Percentiles rank a stretch among this genome's conserved stretches.
phyloP scores from a whole-genome alignment of 2,797 vertebrate genomes.

The Gymnopithys bicolor region DNA sequence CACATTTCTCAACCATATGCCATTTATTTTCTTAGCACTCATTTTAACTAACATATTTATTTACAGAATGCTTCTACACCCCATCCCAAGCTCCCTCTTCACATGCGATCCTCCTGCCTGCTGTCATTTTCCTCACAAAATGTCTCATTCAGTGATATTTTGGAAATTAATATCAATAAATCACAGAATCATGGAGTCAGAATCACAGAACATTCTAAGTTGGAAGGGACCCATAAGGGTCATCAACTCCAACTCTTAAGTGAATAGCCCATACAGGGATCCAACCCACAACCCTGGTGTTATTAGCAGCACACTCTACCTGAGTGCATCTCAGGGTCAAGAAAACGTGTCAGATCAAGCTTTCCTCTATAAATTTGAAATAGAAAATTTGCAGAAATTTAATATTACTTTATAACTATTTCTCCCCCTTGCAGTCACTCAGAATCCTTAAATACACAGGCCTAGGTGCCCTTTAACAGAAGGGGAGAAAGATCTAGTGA shows the following conservation, averaged over 20 bases:
- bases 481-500: background rate
- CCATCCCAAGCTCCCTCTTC: background rate
- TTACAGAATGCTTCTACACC: background rate
- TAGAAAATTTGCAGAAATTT: background rate
- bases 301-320: background rate
- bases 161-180: background rate
- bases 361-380: background rate
- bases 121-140: background rate
- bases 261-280: background rate
- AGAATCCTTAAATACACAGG: background rate
- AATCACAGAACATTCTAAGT: background rate
- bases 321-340: background rate
- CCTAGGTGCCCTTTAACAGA: background rate
- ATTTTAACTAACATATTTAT: background rate
- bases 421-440: background rate
- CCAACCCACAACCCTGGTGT: background rate
- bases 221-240: background rate
- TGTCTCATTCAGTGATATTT: background rate
- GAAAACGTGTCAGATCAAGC: background rate
- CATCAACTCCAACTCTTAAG: background rate
- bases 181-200: background rate
- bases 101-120: background rate
- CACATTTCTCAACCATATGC: background rate
- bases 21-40: background rate
- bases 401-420: background rate